These are phyloP conservation scores for Pseudomyrmex pallidus DNA, from an alignment of 1,140 invertebrate species.

Conservation along the genomic window DNA sequence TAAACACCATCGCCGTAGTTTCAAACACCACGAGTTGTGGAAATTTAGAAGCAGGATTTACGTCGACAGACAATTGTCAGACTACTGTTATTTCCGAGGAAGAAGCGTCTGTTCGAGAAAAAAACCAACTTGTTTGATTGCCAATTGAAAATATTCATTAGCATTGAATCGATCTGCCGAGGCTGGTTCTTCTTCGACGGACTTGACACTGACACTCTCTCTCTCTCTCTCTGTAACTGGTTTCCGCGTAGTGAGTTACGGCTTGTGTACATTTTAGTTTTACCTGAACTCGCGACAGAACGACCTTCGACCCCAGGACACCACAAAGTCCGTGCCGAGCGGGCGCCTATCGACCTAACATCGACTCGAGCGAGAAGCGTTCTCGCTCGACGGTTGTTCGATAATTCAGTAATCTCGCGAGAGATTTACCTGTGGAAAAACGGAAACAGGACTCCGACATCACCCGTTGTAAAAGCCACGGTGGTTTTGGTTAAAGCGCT, in stretches of 20 bases:
- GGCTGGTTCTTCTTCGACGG: too few relatives aligned
- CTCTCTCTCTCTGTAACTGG: slow-evolving; percentile 32
- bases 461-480: background rate
- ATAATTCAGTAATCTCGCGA: slow-evolving; percentile 32
- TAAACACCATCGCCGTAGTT: background rate
- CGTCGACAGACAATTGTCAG: background rate
- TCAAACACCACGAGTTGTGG: background rate
- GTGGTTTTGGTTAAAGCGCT: slow-evolving; percentile 17
- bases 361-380: slow-evolving; percentile 28
- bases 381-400: slow-evolving; percentile 7
- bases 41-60: slow-evolving; percentile 11
- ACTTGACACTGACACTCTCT: slow-evolving; percentile 32
- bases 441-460: background rate
- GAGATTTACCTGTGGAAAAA: background rate
- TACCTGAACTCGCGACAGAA: slow-evolving; percentile 29
- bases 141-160: too few relatives aligned
- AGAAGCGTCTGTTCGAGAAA: too few relatives aligned
- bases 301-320: slow-evolving; percentile 30
- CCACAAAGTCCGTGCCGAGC: slow-evolving; percentile 26
- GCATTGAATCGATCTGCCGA: too few relatives aligned
- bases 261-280: slow-evolving; percentile 24
- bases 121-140: too few relatives aligned
- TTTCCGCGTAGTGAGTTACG: slow-evolving; percentile 40
- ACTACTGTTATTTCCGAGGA: background rate
- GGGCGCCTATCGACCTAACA: slow-evolving; percentile 15